These are phyloP conservation scores for Hypselothyrea guttata DNA, from an alignment of 2,888 invertebrate genomes.

Conservation along the genomic window DNA sequence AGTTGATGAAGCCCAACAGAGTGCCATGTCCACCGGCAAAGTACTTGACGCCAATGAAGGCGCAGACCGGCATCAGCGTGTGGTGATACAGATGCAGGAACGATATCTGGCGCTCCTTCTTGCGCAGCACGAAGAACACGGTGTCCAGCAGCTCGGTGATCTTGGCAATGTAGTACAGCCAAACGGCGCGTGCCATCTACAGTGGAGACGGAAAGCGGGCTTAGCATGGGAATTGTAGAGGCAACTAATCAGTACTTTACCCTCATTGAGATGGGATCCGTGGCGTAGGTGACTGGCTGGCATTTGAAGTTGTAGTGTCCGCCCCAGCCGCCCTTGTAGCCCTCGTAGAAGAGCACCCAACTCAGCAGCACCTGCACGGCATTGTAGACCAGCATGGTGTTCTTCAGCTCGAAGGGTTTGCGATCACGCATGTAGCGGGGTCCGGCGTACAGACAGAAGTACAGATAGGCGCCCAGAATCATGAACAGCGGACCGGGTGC, in stretches of 20 bases:
- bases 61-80: slow-evolving; percentile 86
- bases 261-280: slow-evolving; percentile 85
- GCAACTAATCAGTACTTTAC: slow-evolving; percentile 68
- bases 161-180: slow-evolving; percentile 83
- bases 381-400: slow-evolving; percentile 92
- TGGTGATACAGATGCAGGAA: slow-evolving; percentile 95
- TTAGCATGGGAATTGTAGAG: background rate
- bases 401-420: slow-evolving; percentile 91
- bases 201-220: background rate
- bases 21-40: slow-evolving; percentile 92
- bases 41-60: slow-evolving; percentile 88
- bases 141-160: slow-evolving; percentile 82
- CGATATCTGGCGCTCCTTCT: slow-evolving; percentile 90
- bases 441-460: slow-evolving; percentile 90
- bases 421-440: slow-evolving; percentile 94
- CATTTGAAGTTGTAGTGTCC: slow-evolving; percentile 87
- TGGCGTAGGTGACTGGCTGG: slow-evolving; percentile 87
- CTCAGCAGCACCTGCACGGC: slow-evolving; percentile 93
- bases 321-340: slow-evolving; percentile 84
- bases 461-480: slow-evolving; percentile 87
- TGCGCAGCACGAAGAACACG: slow-evolving; percentile 92
- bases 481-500: slow-evolving; percentile 88
- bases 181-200: slow-evolving; percentile 82
- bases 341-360: slow-evolving; percentile 89
- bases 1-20: slow-evolving; percentile 92